Base-by-base conservation (phyloP, 2,113 vertebrate genomes). In the Boulengeromyrus knoepffleri region DNA sequence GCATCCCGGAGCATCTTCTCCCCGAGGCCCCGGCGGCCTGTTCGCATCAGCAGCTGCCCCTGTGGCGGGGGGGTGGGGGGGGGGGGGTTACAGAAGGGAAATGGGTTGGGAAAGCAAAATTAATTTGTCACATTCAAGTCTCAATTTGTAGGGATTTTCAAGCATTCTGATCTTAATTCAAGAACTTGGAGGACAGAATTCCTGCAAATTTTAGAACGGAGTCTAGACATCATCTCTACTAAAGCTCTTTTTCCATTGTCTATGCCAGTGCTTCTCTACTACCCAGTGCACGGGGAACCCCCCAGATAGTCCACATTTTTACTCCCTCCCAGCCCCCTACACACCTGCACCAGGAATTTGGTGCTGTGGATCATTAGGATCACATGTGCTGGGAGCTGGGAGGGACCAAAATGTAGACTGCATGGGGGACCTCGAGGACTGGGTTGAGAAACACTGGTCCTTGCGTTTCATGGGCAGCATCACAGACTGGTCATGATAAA, bases 1-100 rank as follows among this genome's bases (percentile, higher is more conserved):
- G 98, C 98, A 0, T 99, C 98, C 84, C 97, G 95, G 49, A 99
- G 95, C 58, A 99, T 96, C 92, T 99, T 99, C 95, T 99, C 98
- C 0, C 97, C 98, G 47, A 99, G 95, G 47, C 95, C 95, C 86
- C 94, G 93, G 24, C 96, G 97, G 47, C 96, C 98, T 6, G 96
- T 97, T 80, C 94, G 97, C 90, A 94, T 97, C 94, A 99, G 95
- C 92, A 97, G 93, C 90, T 96, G 95, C 45, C 98, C 99, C 98
- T 99, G 94, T 1, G 8, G 2, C 12, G 49, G 49, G 49, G 47
- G 27, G 27, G 27, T 0, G 46, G 10, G n/a, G 42, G 52, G 85
- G 85, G n/a, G 58, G 52, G 56, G 74, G 36, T 50, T 13, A 19
- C 10, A 10, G 21, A 46, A 46, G 36, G 46, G 39, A n/a, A 9